These are phyloP conservation scores for Mohoua ochrocephala DNA, from an alignment of 2,113 vertebrate species.

Conservation along the genomic window DNA sequence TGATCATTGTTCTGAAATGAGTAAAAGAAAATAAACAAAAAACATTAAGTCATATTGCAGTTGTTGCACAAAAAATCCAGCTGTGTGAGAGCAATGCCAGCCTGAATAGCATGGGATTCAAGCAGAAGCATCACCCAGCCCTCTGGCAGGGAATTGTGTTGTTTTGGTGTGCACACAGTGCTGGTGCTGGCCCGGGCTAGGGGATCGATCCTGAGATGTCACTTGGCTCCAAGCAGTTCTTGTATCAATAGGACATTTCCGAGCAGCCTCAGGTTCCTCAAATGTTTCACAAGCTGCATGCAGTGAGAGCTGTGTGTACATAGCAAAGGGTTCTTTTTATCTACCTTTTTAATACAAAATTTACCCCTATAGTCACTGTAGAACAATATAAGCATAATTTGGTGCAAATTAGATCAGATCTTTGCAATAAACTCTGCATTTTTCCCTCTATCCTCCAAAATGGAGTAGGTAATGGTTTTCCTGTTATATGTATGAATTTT, in stretches of 20 bases:
- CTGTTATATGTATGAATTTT: background rate
- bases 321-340: background rate
- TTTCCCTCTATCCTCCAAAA: background rate
- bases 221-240: background rate
- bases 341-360: background rate
- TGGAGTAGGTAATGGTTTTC: background rate
- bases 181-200: background rate
- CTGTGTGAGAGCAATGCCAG: background rate
- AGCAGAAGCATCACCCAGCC: background rate
- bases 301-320: background rate
- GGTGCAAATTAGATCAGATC: background rate
- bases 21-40: background rate
- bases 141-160: background rate
- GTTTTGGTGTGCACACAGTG: background rate
- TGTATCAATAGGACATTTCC: background rate
- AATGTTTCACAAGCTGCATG: background rate
- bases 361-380: background rate
- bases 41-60: background rate
- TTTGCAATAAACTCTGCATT: background rate
- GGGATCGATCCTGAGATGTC: accelerated
- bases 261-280: background rate
- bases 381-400: background rate
- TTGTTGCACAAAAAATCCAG: background rate
- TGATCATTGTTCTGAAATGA: background rate
- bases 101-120: background rate